Percentiles rank a stretch among this genome's conserved stretches.
Evolutionary conservation across 2,797 vertebrate genomes (phyloP).

Genomic region (Gadopsis bispinosus): DNA sequence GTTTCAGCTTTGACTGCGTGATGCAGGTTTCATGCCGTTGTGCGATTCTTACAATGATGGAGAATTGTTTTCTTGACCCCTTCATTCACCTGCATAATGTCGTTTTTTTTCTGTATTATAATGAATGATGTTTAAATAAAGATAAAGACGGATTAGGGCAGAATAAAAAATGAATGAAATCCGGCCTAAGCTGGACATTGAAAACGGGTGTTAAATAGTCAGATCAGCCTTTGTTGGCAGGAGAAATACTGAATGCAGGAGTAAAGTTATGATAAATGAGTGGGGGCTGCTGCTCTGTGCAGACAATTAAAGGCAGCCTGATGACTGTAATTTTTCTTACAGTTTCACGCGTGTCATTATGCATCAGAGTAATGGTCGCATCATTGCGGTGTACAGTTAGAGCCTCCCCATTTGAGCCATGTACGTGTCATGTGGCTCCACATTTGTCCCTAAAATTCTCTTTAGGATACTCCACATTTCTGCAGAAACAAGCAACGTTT

Average conservation of each 20-base stretch:
- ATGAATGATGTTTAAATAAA: conserved; percentile 53
- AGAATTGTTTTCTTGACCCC: conserved; percentile 72
- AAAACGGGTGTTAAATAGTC: conserved; percentile 36
- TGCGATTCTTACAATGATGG: conserved; percentile 48
- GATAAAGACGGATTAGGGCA: conserved; percentile 65
- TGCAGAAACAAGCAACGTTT: background rate
- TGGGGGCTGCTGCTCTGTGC: conserved; percentile 22
- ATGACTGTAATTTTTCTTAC: conserved; percentile 44
- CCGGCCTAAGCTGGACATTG: conserved; percentile 30
- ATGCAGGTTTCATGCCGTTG: conserved; percentile 53
- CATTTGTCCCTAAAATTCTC: background rate
- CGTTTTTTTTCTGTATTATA: conserved; percentile 1
- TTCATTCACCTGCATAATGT: conserved; percentile 71
- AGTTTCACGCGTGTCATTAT: conserved; percentile 35
- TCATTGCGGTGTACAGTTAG: background rate
- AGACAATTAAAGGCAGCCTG: conserved; percentile 44
- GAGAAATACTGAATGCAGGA: conserved; percentile 10
- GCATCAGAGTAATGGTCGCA: conserved; percentile 18
- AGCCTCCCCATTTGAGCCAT: too few species aligned
- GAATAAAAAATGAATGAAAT: conserved; percentile 27
- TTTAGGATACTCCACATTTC: background rate
- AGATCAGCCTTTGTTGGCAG: conserved; percentile 40
- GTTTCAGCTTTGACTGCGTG: conserved; percentile 84
- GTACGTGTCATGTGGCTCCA: background rate
- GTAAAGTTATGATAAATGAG: conserved; percentile 43